Base-by-base conservation (phyloP, 2,888 invertebrate species). In the Drosophila cracens region DNA sequence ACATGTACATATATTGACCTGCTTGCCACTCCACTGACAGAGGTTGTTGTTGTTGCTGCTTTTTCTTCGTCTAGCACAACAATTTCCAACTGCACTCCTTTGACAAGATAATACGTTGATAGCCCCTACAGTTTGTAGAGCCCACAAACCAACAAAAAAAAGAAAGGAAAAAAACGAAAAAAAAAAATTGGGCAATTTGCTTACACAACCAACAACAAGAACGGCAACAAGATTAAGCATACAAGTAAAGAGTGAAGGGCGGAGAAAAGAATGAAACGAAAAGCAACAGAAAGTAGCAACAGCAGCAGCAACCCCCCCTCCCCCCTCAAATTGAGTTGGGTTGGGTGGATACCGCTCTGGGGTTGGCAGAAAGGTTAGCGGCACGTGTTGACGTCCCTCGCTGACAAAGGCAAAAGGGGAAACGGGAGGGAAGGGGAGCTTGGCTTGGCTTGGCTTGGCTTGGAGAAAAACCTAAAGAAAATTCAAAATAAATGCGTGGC, bases 11-110 rank as follows among this genome's bases (percentile, higher is more conserved):
- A 13, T 56, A 38, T 56, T 38, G 56, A 56, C 54, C 54, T 38
- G 54, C 36, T 38, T 38, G 36, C 18, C 36, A 25, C 27, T 27
- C 18, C 49, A 4, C 33, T 25, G 25, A 27, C 34, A 18, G 27
- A 0, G n/a, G 60, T 60, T 70, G 65, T 75, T 74, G 67, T 66
- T 73, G 70, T 67, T 67, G 70, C 68, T 71, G 81, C 82, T 78
- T 74, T 62, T 74, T 62, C 72, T 53, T 69, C 79, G 74, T 73
- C 70, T 56, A 73, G 74, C 76, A 74, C 82, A 82, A 84, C 89
- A 82, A 87, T 84, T 89, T 87, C 89, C 73, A 89, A 80, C 89
- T 85, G 84, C 84, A 85, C 87, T 85, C 85, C 85, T 85, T 80
- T 80, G 79, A 80, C 82, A 74, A 85, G 85, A 85, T 85, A 85